Base-by-base conservation (phyloP, 2,797 vertebrate species). In the Schizopygopsis pylzovi region DNA sequence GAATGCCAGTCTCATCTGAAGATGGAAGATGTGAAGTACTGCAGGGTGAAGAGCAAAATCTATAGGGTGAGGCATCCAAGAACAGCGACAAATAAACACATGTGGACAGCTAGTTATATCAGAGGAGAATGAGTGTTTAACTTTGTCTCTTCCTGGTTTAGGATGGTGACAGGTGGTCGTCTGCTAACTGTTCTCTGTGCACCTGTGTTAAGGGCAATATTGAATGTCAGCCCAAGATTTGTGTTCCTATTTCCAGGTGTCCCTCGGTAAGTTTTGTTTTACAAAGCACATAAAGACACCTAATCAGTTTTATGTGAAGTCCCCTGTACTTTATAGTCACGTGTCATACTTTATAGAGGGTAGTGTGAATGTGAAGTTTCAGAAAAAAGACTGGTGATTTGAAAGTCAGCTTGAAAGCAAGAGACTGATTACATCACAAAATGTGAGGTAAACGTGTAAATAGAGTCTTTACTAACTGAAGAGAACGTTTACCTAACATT, bases 81-180 rank as follows among this genome's bases (percentile, higher is more conserved):
- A 28, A 61, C 22, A 56, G 45, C 37, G 52, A 52, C 12, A 22
- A 25, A 56, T 79, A 11, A 68, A 72, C 13, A 22, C n/a, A 65
- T 28, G 43, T 52, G 59, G 16, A 5, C 16, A 81, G 22, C 20
- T 20, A 33, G 56, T 6, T 28, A 25, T 18, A 28, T 76, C 5
- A 37, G 28, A 37, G 63, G 39, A 37, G 10, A 22, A 54, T 76
- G 18, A 33, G 28, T 22, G 25, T 39, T 6, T 47, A 2, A 41
- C 5, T 54, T 13, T 68, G n/a, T 83, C 8, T 81, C 16, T 45
- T 22, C n/a, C 18, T 75, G 6, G 22, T 77, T 33, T 39, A 83
- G 98, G 98, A 99, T 88, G 97, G 98, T 80, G 98, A 99, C 95
- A 97, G 97, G 95, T 99, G 98, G 98, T 97, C 98, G 0, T 98